Evolutionary conservation across 2,797 vertebrate genomes (phyloP), one percentile per base, ranked within the genome.

Genomic region (Mus spretus): DNA sequence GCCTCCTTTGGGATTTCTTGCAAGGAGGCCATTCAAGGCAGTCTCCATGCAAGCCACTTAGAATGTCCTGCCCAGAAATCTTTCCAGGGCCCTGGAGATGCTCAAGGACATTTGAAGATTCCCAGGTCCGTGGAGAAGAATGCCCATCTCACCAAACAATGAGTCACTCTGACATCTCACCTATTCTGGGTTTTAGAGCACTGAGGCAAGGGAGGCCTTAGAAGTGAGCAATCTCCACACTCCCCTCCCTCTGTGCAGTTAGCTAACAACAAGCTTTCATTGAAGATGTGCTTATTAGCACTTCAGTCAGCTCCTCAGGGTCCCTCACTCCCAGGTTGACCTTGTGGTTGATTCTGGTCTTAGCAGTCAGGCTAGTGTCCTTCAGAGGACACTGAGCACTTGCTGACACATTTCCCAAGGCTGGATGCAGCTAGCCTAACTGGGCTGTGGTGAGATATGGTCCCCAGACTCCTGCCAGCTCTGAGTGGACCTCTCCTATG

Each of bases 41-140:
- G 61, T 34, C 31, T 53, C 11, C n/a, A 40, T 0, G 0, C 63
- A 53, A 28, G 44, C 8, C 19, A 12, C 3, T 70, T 34, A 3
- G 0, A 34, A 10, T 3, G 28, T 15, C 28, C 0, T 15, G 22
- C 6, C 61, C 10, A 59, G 65, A 9, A 3, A 15, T 88, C 63
- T 81, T 83, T 75, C 11, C 1, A 20, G 50, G 14, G 0, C 9
- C 55, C 55, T 8, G 50, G 24, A 55, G 44, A 5, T 31, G 80
- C 55, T 85, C 75, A 15, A 44, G 82, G 70, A 28, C 34, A 5
- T 55, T 63, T 63, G 55, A 37, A 61, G 28, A 80, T 0, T 2
- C 10, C 22, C 44, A 24, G 15, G 31, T 47, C 78, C 34, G 3
- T 10, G 5, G 75, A n/a, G 24, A 65, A 61, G 72, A 59, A 44